Evolutionary conservation across 1,140 invertebrate genomes (phyloP).

Genomic region (Drosophila baimaii): DNA sequence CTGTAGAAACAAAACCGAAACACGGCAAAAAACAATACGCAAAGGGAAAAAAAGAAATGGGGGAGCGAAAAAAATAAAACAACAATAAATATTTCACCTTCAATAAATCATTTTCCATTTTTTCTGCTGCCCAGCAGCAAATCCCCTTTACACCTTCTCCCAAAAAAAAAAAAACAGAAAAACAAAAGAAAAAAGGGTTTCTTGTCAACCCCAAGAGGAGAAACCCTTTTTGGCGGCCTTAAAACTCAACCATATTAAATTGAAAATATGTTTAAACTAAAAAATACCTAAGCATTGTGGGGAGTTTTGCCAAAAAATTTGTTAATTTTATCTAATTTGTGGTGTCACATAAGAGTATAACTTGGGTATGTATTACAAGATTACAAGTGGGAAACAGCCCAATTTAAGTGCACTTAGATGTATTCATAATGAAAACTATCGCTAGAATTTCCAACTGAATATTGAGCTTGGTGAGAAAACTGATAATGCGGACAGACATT

Average conservation of each 20-base stretch:
- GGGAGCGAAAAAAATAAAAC: conserved; percentile 49
- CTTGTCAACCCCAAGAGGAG: conserved; percentile 48
- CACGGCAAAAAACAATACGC: background rate
- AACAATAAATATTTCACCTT: conserved; percentile 84
- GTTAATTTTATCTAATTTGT: background rate
- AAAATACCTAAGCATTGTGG: background rate
- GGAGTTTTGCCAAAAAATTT: background rate
- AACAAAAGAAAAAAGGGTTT: conserved; percentile 43
- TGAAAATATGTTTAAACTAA: conserved; percentile 10
- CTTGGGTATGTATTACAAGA: too few relatives aligned
- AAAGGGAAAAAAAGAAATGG: conserved; percentile 16
- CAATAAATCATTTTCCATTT: conserved; percentile 83
- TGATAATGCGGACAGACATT: background rate
- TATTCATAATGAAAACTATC: too few relatives aligned
- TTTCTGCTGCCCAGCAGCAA: conserved; percentile 40
- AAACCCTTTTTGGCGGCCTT: background rate
- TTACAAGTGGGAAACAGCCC: too few relatives aligned
- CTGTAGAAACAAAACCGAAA: conserved; percentile 50
- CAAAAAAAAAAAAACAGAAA: background rate
- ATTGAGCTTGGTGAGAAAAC: background rate
- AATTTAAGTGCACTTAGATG: too few relatives aligned
- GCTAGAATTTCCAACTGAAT: background rate
- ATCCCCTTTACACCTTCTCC: conserved; percentile 42
- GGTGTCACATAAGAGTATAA: too few relatives aligned
- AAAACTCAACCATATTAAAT: conserved; percentile 17